A percentile compares a stretch with the other conserved stretches of the same genome.
Evolutionary conservation across 1,140 invertebrate species (phyloP).

Genomic region (Aphidius ervi): DNA sequence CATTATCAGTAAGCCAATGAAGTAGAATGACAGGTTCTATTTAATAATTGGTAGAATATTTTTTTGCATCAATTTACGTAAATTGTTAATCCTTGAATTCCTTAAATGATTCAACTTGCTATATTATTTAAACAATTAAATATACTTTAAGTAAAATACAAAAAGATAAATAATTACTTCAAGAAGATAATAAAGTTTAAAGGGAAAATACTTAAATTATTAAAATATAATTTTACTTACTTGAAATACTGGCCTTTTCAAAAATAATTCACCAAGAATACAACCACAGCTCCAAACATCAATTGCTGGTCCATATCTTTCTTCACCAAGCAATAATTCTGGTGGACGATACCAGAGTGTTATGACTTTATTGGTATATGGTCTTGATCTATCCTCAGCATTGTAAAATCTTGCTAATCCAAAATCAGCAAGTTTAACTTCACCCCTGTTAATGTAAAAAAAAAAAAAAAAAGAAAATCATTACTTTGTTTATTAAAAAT

Average conservation of each 20-base stretch:
- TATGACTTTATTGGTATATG: slow-evolving; percentile 98
- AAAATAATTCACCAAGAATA: slow-evolving; percentile 96
- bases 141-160: no score
- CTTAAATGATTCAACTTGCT: no score
- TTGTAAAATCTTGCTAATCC: slow-evolving; percentile 94
- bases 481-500: neutral
- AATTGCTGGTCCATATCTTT: slow-evolving; percentile 95
- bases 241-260: slow-evolving; percentile 93
- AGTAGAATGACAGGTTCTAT: no score
- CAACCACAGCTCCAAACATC: slow-evolving; percentile 99
- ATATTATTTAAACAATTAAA: no score
- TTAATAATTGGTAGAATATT: no score
- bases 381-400: slow-evolving; percentile 88
- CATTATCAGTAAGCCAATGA: no score
- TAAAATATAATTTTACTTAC: slow-evolving; percentile 46
- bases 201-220: slow-evolving; percentile 5
- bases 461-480: neutral
- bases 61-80: no score
- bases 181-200: slow-evolving; percentile 6
- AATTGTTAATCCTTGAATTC: no score
- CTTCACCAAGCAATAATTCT: slow-evolving; percentile 94
- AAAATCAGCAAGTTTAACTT: slow-evolving; percentile 98
- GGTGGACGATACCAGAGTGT: slow-evolving; percentile 99
- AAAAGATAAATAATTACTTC: no score
- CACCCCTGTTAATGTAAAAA: slow-evolving; percentile 67